Evolutionary conservation across 2,888 invertebrate species (phyloP).

Genomic region (Dicyrtomina minuta): DNA sequence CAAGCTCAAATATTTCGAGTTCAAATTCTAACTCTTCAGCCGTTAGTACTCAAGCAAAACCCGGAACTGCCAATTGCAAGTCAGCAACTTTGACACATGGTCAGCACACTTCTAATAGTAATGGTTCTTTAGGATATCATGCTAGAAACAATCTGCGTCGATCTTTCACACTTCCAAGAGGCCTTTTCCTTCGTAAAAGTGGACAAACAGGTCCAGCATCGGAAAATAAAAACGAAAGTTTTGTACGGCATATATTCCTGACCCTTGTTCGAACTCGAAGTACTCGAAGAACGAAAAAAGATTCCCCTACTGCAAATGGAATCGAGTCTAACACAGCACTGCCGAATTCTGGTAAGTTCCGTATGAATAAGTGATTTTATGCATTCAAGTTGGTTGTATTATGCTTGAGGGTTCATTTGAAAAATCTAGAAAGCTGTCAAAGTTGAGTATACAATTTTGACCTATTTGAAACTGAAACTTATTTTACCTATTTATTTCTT

Average conservation of each 20-base stretch:
- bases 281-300: constrained; percentile 26
- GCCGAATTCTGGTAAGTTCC: constrained; percentile 24
- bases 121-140: constrained; percentile 13
- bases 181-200: constrained; percentile 46
- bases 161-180: constrained; percentile 52
- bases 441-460: too few species aligned
- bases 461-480: too few species aligned
- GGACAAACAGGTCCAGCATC: constrained; percentile 52
- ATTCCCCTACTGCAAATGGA: background rate
- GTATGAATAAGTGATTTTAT: too few species aligned
- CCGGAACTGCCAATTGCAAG: background rate
- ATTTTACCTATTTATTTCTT: too few species aligned
- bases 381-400: too few species aligned
- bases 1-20: too few species aligned
- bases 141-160: constrained; percentile 51
- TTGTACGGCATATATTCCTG: constrained; percentile 51
- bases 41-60: too few species aligned
- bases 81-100: constrained; percentile 24
- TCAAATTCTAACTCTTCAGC: too few species aligned
- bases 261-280: constrained; percentile 49
- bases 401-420: too few species aligned
- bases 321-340: too few species aligned
- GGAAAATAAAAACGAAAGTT: constrained; percentile 50
- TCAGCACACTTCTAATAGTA: background rate
- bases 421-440: too few species aligned